Evolutionary conservation across 2,113 vertebrate species (phyloP).

Genomic region (Arenaria interpres): DNA sequence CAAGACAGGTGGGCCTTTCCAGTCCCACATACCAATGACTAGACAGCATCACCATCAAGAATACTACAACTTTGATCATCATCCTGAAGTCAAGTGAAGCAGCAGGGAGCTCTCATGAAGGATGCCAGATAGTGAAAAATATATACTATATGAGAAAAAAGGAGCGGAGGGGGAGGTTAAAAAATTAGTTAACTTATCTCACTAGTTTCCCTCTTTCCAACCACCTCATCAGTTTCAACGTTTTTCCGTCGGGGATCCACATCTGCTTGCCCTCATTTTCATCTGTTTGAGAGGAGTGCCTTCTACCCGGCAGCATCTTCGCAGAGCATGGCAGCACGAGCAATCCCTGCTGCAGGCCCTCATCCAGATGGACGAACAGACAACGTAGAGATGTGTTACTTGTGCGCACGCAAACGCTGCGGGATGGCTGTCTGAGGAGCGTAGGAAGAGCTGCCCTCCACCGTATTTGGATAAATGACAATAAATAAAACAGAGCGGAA

Average conservation of each 20-base stretch:
- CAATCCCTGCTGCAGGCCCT: neutral
- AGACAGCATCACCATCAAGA: neutral
- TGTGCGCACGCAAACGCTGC: neutral
- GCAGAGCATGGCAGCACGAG: neutral
- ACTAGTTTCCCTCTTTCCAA: neutral
- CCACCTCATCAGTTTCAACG: neutral
- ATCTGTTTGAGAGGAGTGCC: neutral
- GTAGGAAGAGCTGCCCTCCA: neutral
- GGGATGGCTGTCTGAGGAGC: neutral
- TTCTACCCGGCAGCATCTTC: neutral
- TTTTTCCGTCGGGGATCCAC: rapidly evolving
- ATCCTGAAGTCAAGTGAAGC: neutral
- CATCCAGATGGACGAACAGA: neutral
- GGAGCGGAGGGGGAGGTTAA: neutral
- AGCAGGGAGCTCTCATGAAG: neutral
- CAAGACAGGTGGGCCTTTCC: neutral
- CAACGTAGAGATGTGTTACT: neutral
- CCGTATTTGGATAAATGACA: neutral
- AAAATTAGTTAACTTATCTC: neutral
- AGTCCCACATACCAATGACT: neutral
- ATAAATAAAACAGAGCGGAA: neutral
- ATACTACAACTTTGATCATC: neutral
- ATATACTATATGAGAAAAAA: neutral
- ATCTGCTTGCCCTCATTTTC: neutral
- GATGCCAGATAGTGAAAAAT: neutral